These are phyloP conservation scores for Atta cephalotes DNA, from an alignment of 1,140 invertebrate species.

Conservation along the genomic window DNA sequence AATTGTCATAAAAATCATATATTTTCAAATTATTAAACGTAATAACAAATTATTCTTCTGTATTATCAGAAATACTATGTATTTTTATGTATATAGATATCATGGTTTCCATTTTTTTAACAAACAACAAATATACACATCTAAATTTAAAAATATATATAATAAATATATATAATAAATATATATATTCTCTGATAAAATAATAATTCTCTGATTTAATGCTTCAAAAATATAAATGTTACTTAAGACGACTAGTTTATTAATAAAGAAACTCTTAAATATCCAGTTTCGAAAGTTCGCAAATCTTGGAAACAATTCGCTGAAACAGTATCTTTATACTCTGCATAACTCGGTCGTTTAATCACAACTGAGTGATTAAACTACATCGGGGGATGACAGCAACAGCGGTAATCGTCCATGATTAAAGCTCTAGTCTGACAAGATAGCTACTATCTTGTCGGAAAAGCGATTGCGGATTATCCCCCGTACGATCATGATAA, in stretches of 20 bases:
- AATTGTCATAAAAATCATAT: not conserved
- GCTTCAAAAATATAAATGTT: not conserved
- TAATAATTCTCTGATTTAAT: not conserved
- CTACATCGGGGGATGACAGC: conserved; percentile 80
- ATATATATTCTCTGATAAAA: not conserved
- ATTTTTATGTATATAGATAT: not conserved
- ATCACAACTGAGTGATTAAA: conserved; percentile 82
- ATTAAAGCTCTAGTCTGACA: conserved; percentile 57
- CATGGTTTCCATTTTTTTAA: not conserved
- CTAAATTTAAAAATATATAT: not conserved
- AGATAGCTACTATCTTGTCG: conserved; percentile 50
- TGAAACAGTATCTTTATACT: not conserved
- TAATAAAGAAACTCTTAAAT: conserved; percentile 1
- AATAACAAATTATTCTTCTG: not conserved
- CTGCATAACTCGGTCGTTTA: conserved; percentile 27
- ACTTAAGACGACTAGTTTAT: not conserved
- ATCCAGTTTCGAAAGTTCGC: not conserved
- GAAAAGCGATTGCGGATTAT: conserved; percentile 83
- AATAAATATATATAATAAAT: no score
- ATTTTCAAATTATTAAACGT: not conserved
- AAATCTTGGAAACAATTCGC: not conserved
- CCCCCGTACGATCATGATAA: conserved; percentile 75
- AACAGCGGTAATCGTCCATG: conserved; percentile 65
- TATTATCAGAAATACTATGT: not conserved
- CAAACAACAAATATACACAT: not conserved